Evolutionary conservation across 1,140 invertebrate species (phyloP), one percentile per base, ranked within the genome.

Genomic region (Drosophila micromelanica): DNA sequence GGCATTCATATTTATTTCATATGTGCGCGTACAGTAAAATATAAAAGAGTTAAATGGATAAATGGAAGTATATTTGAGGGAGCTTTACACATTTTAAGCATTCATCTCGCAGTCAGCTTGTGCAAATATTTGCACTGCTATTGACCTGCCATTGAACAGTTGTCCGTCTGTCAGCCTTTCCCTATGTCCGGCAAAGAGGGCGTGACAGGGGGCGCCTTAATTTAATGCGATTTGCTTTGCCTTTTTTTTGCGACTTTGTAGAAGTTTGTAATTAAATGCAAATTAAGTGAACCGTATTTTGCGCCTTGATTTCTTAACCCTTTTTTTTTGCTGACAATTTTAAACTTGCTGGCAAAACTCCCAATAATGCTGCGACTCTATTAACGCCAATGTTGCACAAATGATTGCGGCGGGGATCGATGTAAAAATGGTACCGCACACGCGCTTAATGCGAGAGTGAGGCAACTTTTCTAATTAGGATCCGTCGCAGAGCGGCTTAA

Each of bases 231-330:
- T 42, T 40, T 68, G 15, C 37, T 45, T 55, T 11, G 3, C n/a
- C 42, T 32, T 71, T 61, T 27, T 48, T 55, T 35, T 35, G 35
- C 42, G 56, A 57, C 42, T 56, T 73, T 76, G 56, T 70, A 43
- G 46, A 87, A 81, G 45, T 79, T 87, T 87, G 61, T 87, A 87
- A 87, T 87, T 87, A 87, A 87, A 87, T 87, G 82, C 82, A 87
- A 87, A 87, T 87, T 87, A 87, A 76, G 68, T 76, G 69, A 79
- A 70, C 69, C 76, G 72, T 76, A 77, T 72, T 87, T 71, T 76
- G 46, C 73, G 73, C 67, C 74, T 81, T 73, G 69, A 57, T 68
- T 68, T 85, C 51, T 81, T 76, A 45, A 62, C 60, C 71, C 71
- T 69, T 70, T 23, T 23, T 23, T 48, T 57, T 56, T 40, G 35